A percentile compares a stretch with the other conserved stretches of the same genome.
These are phyloP conservation scores for Pegea sp. DNA, from an alignment of 23 tunicate genomes.

Conservation along the genomic window DNA sequence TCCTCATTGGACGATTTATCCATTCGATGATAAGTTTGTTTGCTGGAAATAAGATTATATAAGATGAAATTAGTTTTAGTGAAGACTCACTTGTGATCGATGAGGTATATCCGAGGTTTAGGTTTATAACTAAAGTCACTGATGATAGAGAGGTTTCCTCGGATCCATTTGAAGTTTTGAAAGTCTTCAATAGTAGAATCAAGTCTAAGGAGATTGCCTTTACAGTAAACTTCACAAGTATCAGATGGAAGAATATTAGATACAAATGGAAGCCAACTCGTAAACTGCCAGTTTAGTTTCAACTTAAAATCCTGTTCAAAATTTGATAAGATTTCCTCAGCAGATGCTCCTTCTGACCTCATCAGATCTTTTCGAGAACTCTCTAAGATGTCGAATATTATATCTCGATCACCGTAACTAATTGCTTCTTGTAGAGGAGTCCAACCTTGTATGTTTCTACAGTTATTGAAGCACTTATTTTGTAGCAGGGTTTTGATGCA, in stretches of 20 bases:
- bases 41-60: slow-evolving; percentile 8
- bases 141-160: slow-evolving; percentile 51
- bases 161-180: slow-evolving; percentile 51
- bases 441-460: slow-evolving; percentile 56
- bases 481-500: slow-evolving; percentile 30
- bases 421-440: slow-evolving; percentile 73
- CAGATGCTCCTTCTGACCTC: slow-evolving; percentile 18
- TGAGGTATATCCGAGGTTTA: slow-evolving; percentile 24
- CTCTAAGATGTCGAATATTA: slow-evolving; percentile 1
- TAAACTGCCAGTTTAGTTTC: slow-evolving; percentile 75
- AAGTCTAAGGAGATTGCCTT: slow-evolving; percentile 39
- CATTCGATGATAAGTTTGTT: slow-evolving; percentile 29
- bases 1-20: slow-evolving; percentile 13
- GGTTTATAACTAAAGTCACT: slow-evolving; percentile 36
- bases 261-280: slow-evolving; percentile 87
- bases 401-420: slow-evolving; percentile 68
- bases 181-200: slow-evolving; percentile 85
- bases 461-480: slow-evolving; percentile 18
- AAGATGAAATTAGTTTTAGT: neutral
- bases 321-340: slow-evolving; percentile 19
- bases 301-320: slow-evolving; percentile 53
- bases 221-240: slow-evolving; percentile 35
- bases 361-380: slow-evolving; percentile 3
- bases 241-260: slow-evolving; percentile 76
- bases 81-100: slow-evolving; percentile 37